Base-by-base conservation (phyloP, 2,888 invertebrate genomes). In the Elegia similella region DNA sequence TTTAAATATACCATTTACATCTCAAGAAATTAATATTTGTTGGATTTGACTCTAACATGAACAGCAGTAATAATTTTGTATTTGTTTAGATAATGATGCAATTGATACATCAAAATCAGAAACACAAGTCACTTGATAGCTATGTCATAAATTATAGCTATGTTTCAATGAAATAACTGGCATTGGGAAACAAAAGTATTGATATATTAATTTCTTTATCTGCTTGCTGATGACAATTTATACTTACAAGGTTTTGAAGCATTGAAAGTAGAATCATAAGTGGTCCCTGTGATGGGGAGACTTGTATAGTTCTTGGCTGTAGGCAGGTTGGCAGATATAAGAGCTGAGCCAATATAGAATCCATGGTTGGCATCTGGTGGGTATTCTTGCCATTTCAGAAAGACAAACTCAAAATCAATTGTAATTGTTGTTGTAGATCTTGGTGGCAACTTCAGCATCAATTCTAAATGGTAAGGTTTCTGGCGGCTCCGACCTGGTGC, bases 361-460 rank as follows among this genome's bases (percentile, higher is more conserved):
- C 99, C 99, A 87, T 99, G 99, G 92, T 99, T 99, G 0, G 99
- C 99, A 93, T 99, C 99, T 0, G 99, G 99, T 12, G 99, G 99
- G 88, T 99, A 99, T 82, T 99, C 99, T 73, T 98, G 96, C 98
- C 99, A 99, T 87, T 98, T 98, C 6, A 99, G 92, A 77, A 99
- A 97, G n/a, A 97, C 95, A 86, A 97, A 97, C 82, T 98, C 98
- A 88, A 99, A 98, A 75, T 98, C 96, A 64, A 98, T 94, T 7
- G 95, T 95, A 54, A 99, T 93, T 62, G 95, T 94, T 0, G 97
- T 96, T 6, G 95, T 94, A 0, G 97, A 96, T 64, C 94, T 93
- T 0, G 97, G 93, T 7, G 98, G 97, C 59, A 99, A 82, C 63
- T 92, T 93, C 46, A 99, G 86, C 1, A 96, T 93, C 23, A 98